phyloP scores from a whole-genome alignment of 1,140 invertebrate species.

The Rhagoletis zephyria region DNA sequence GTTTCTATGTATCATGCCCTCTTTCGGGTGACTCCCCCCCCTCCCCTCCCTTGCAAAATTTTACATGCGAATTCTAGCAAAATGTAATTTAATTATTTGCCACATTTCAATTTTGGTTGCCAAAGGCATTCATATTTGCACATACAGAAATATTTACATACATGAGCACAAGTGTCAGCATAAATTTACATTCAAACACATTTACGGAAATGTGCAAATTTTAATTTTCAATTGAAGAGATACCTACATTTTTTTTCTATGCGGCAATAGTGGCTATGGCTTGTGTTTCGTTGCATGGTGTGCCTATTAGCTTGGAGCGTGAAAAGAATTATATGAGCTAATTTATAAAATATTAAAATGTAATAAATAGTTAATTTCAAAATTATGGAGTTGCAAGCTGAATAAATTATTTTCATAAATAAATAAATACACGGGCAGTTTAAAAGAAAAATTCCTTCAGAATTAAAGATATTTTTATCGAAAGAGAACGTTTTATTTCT shows the following conservation, averaged over 20 bases:
- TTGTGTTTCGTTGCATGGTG: too few species aligned
- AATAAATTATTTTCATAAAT: too few species aligned
- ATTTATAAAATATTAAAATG: too few species aligned
- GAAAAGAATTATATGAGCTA: too few species aligned
- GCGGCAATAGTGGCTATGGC: too few species aligned
- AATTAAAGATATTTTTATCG: too few species aligned
- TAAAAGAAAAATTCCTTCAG: too few species aligned
- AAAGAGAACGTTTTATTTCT: too few species aligned
- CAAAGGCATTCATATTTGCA: not conserved
- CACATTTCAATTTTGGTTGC: conserved; percentile 33
- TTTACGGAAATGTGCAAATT: conserved; percentile 19
- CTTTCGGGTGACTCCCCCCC: not conserved
- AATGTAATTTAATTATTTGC: conserved; percentile 40
- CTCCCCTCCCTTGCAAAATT: not conserved
- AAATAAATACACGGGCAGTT: too few species aligned
- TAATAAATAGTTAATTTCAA: too few species aligned
- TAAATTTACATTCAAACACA: conserved; percentile 26
- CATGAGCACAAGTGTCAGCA: conserved; percentile 23
- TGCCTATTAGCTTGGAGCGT: too few species aligned
- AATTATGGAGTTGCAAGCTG: too few species aligned
- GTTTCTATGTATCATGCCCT: not conserved
- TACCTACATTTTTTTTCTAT: not conserved
- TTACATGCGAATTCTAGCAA: not conserved
- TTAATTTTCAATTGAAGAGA: not conserved
- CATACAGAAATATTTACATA: not conserved